These are phyloP conservation scores for Uloborus plumipes DNA, from an alignment of 2,888 invertebrate species.

Conservation along the genomic window DNA sequence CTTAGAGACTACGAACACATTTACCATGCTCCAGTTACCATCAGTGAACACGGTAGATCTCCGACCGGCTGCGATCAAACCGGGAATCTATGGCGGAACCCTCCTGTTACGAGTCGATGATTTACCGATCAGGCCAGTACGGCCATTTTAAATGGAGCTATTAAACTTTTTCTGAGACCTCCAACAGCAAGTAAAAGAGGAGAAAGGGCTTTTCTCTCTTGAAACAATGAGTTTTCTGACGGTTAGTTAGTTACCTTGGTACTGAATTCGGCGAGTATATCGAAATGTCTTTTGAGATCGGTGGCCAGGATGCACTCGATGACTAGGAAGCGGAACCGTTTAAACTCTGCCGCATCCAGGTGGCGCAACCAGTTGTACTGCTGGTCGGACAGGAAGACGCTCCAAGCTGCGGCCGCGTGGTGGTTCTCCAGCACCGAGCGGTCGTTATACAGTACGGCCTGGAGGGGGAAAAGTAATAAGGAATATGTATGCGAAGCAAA, in stretches of 20 bases:
- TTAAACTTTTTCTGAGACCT: no score
- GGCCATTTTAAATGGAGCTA: no score
- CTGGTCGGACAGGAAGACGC: conserved; percentile 73
- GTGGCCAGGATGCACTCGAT: conserved; percentile 77
- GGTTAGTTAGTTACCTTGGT: conserved; percentile 72
- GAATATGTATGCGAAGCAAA: no score
- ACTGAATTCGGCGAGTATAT: conserved; percentile 76
- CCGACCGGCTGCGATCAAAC: no score
- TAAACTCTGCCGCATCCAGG: conserved; percentile 75
- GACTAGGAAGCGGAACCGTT: conserved; percentile 76
- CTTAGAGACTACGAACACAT: no score
- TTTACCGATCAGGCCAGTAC: no score
- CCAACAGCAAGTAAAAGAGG: no score
- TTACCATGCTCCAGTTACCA: no score
- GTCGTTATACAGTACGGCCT: conserved; percentile 77
- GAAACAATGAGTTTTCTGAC: not conserved
- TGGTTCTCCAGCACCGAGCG: conserved; percentile 77
- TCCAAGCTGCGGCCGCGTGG: conserved; percentile 77
- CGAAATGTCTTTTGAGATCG: conserved; percentile 77
- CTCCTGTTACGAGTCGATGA: no score
- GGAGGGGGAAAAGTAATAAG: conserved; percentile 61
- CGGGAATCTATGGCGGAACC: no score
- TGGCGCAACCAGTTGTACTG: conserved; percentile 74
- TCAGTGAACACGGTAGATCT: no score
- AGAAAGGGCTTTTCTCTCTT: no score